A percentile compares a stretch with the other conserved stretches of the same genome.
phyloP scores from a whole-genome alignment of 1,140 invertebrate species.

The Thaumatotibia leucotreta region DNA sequence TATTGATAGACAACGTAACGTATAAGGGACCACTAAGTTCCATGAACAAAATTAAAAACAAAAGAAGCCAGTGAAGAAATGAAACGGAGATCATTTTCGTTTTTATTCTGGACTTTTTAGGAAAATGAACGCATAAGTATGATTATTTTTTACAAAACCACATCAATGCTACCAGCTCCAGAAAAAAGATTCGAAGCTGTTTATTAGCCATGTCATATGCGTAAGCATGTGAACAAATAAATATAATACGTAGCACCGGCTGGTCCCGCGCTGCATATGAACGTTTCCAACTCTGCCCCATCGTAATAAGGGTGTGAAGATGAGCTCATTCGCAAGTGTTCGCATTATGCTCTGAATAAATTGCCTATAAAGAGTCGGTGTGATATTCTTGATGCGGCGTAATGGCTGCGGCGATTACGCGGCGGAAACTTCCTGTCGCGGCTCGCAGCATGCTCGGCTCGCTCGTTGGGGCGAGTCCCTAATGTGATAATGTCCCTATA shows the following conservation, averaged over 20 bases:
- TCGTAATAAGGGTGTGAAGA: neutral
- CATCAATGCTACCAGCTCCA: neutral
- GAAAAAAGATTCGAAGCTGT: neutral
- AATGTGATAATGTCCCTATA: too few relatives aligned
- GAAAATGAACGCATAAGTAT: too few relatives aligned
- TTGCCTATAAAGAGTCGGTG: neutral
- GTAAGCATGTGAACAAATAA: neutral
- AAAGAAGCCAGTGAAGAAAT: too few relatives aligned
- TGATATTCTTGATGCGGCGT: neutral
- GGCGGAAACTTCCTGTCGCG: neutral
- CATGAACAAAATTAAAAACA: too few relatives aligned
- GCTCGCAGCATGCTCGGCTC: neutral
- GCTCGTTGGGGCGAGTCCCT: too few relatives aligned
- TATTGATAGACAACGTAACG: too few relatives aligned
- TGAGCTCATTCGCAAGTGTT: neutral
- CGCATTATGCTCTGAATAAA: neutral
- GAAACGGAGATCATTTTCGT: too few relatives aligned
- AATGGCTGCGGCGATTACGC: conserved; percentile 1
- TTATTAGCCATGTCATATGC: neutral
- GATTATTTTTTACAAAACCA: neutral
- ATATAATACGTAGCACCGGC: too few relatives aligned
- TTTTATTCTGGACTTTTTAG: too few relatives aligned
- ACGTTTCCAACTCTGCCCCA: neutral
- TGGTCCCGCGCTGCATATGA: neutral
- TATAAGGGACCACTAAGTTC: too few relatives aligned